These are phyloP conservation scores for Xenus cinereus DNA, from an alignment of 2,113 vertebrate species.

Conservation along the genomic window DNA sequence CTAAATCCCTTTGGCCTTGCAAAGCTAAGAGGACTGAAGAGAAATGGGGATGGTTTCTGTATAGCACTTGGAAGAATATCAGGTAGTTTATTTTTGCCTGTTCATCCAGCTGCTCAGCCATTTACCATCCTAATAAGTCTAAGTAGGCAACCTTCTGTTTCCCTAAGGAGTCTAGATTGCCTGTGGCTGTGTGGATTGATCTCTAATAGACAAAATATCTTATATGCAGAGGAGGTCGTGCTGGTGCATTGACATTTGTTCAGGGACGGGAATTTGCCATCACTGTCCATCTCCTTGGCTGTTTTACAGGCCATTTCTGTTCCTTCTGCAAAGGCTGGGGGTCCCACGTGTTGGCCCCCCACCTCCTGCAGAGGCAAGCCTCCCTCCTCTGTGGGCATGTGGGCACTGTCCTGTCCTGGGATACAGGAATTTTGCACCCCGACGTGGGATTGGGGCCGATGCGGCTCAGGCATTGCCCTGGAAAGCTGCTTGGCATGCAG, in stretches of 20 bases:
- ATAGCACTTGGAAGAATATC: conserved; percentile 50
- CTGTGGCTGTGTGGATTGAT: conserved; percentile 5
- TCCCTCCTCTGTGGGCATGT: neutral
- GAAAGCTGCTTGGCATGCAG: conserved; percentile 33
- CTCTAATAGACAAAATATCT: conserved; percentile 27
- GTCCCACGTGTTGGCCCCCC: rapidly evolving
- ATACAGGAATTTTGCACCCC: neutral
- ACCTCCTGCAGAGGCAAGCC: neutral
- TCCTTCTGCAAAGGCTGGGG: neutral
- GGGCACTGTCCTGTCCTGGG: neutral
- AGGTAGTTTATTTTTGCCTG: conserved; percentile 53
- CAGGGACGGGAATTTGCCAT: neutral
- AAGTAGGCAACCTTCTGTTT: conserved; percentile 66
- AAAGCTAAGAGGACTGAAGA: conserved; percentile 19
- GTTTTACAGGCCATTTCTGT: neutral
- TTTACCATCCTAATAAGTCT: conserved; percentile 57
- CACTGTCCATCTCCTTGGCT: neutral
- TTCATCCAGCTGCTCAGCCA: conserved; percentile 59
- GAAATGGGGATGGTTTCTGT: neutral
- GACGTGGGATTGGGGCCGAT: rapidly evolving
- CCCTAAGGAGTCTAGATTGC: conserved; percentile 53
- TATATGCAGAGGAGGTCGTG: neutral
- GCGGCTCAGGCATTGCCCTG: neutral
- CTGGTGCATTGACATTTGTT: neutral
- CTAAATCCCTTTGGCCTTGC: conserved; percentile 16